A percentile compares a stretch with the other conserved stretches of the same genome.
Evolutionary conservation across 2,113 vertebrate genomes (phyloP).

Genomic region (Atractosteus spatula): DNA sequence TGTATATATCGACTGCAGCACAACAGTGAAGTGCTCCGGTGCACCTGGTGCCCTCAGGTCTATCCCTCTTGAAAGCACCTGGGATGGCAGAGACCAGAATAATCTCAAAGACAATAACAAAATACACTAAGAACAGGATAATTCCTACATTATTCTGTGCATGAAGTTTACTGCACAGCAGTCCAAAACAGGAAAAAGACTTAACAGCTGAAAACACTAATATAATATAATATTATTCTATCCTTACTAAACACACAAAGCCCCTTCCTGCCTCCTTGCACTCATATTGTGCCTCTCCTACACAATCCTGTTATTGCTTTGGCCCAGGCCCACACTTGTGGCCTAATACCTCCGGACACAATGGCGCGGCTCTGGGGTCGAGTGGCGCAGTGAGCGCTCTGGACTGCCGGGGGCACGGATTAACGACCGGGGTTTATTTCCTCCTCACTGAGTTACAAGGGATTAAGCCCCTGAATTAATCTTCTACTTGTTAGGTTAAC

Average conservation of each 20-base stretch:
- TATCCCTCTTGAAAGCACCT: no score
- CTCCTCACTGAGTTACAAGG: constrained; percentile 47
- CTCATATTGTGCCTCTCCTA: constrained; percentile 25
- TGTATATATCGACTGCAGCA: no score
- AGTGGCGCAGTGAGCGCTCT: constrained; percentile 47
- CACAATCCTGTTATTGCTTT: constrained; percentile 46
- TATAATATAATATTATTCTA: no score
- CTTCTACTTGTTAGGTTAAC: constrained; percentile 69
- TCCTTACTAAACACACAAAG: constrained; percentile 9
- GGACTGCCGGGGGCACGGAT: constrained; percentile 50
- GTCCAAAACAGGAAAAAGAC: no score
- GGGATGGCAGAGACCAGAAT: no score
- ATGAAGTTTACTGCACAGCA: no score
- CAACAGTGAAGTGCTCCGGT: no score
- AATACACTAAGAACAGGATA: constrained; percentile 4
- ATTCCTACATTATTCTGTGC: not conserved
- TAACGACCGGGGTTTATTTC: constrained; percentile 57
- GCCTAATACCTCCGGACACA: constrained; percentile 63
- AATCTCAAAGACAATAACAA: no score
- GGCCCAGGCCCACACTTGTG: constrained; percentile 50
- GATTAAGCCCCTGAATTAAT: constrained; percentile 67
- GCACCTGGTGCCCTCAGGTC: no score
- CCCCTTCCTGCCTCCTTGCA: not conserved
- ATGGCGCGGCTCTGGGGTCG: constrained; percentile 38
- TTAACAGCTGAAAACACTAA: no score